Percentiles rank a stretch among this genome's conserved stretches.
These are phyloP conservation scores for Stictocephala bisonia DNA, from an alignment of 2,888 invertebrate species.

Conservation along the genomic window DNA sequence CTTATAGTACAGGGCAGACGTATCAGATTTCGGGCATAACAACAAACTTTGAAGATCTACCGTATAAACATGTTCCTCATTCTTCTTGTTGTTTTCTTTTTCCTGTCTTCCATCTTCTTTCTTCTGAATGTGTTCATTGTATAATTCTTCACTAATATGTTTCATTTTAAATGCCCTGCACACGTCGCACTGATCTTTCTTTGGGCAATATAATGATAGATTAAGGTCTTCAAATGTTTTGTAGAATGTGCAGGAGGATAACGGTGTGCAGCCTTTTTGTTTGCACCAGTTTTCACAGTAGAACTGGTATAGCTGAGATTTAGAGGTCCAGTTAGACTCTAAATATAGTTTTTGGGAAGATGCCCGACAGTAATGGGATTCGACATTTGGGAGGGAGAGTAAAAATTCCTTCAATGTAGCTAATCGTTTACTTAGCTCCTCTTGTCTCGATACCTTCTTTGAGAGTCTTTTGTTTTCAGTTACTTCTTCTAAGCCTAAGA, in stretches of 20 bases:
- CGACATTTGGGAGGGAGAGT: conserved; percentile 28
- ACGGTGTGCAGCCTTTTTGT: neutral
- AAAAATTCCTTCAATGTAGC: conserved; percentile 35
- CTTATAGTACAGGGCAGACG: conserved; percentile 36
- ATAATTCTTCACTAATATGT: conserved; percentile 23
- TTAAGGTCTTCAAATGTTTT: conserved; percentile 28
- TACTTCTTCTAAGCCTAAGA: conserved; percentile 12
- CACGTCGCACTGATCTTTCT: conserved; percentile 46
- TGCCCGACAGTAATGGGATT: conserved; percentile 39
- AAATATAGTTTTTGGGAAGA: conserved; percentile 35
- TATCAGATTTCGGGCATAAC: conserved; percentile 11
- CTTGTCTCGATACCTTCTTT: conserved; percentile 19
- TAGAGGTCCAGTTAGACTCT: conserved; percentile 38
- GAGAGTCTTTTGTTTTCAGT: conserved; percentile 22
- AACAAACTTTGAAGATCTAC: conserved; percentile 26
- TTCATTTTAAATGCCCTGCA: conserved; percentile 36
- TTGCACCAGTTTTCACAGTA: neutral
- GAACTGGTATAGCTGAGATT: conserved; percentile 38
- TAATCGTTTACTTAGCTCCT: conserved; percentile 8
- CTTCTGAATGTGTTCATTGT: conserved; percentile 7
- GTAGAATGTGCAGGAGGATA: conserved; percentile 29
- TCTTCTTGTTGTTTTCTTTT: conserved; percentile 6
- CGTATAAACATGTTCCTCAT: conserved; percentile 18
- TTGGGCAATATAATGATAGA: conserved; percentile 50
- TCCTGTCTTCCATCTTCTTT: conserved; percentile 23